These are phyloP conservation scores for Geopemphigus sp. DNA, from an alignment of 1,140 invertebrate genomes.

Conservation along the genomic window DNA sequence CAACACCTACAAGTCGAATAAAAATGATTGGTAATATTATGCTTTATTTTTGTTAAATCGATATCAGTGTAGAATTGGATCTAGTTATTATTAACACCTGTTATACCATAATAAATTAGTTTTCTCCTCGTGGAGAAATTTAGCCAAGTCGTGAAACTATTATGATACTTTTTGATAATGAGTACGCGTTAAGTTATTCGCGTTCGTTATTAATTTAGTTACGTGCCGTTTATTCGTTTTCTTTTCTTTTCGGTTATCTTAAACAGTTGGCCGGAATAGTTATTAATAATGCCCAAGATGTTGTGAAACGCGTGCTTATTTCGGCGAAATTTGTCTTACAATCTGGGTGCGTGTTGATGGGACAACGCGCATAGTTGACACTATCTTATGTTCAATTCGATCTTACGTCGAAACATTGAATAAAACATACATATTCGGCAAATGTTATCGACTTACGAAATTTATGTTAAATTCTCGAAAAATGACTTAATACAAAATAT, in stretches of 20 bases:
- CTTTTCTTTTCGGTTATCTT: constrained; percentile 4
- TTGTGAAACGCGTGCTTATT: not conserved
- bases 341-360: not conserved
- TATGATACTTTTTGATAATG: too few species aligned
- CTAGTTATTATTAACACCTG: too few species aligned
- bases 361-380: not conserved
- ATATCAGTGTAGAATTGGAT: too few species aligned
- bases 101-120: too few species aligned
- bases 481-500: not conserved
- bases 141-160: too few species aligned
- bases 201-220: not conserved
- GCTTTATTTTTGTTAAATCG: too few species aligned
- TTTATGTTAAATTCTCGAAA: not conserved
- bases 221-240: not conserved
- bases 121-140: too few species aligned
- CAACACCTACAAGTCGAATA: too few species aligned
- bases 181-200: too few species aligned
- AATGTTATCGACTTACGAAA: not conserved
- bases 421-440: not conserved
- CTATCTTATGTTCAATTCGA: not conserved
- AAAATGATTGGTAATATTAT: too few species aligned
- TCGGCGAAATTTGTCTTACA: constrained; percentile 16
- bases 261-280: not conserved
- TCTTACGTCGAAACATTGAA: not conserved
- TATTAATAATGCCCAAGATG: not conserved